Evolutionary conservation across 2,888 invertebrate genomes (phyloP).

Genomic region (Eurois occulta): DNA sequence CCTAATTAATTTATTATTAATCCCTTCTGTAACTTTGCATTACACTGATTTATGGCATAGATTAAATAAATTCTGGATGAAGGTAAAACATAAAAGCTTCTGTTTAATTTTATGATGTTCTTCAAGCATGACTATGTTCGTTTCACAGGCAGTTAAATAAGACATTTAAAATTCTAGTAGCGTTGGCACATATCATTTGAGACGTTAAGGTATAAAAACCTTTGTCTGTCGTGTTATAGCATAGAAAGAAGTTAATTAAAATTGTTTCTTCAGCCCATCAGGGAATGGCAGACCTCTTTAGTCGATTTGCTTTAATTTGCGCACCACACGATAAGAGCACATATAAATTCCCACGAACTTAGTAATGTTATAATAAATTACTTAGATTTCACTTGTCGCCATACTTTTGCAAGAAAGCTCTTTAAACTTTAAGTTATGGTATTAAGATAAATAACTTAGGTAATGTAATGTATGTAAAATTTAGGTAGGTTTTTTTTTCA

Average conservation of each 20-base stretch:
- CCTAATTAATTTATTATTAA: constrained; percentile 65
- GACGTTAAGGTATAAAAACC: constrained; percentile 66
- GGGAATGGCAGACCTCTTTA: constrained; percentile 4
- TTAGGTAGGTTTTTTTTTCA: background rate
- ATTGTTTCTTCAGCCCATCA: constrained; percentile 13
- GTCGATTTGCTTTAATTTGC: constrained; percentile 18
- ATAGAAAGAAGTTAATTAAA: constrained; percentile 69
- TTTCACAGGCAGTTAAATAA: constrained; percentile 59
- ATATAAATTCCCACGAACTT: constrained; percentile 30
- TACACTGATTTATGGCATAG: constrained; percentile 49
- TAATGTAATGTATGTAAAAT: constrained; percentile 1
- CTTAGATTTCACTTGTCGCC: constrained; percentile 14
- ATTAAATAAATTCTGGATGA: constrained; percentile 46
- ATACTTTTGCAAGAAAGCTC: constrained; percentile 41
- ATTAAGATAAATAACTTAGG: constrained; percentile 36
- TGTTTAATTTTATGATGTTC: constrained; percentile 44
- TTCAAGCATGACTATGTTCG: constrained; percentile 13
- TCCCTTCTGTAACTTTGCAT: constrained; percentile 61
- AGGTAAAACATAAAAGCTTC: constrained; percentile 51
- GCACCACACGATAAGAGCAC: constrained; percentile 15
- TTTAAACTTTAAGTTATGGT: constrained; percentile 39
- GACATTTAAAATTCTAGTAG: constrained; percentile 69
- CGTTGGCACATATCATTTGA: constrained; percentile 66
- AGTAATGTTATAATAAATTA: constrained; percentile 34
- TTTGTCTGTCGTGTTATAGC: constrained; percentile 66